Evolutionary conservation across 1,140 invertebrate species (phyloP).

Genomic region (Lethocerus indicus): DNA sequence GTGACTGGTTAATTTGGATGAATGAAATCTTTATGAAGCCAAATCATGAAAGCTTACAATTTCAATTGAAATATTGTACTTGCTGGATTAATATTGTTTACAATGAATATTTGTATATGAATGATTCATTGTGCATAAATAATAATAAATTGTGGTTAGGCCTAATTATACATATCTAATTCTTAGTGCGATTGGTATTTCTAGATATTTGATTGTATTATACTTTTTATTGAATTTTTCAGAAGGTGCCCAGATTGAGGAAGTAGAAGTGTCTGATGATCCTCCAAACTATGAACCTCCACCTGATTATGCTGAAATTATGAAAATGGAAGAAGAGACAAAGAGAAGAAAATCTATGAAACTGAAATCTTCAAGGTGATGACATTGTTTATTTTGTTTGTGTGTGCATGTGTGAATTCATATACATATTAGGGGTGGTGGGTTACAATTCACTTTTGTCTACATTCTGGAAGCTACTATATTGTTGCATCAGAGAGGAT

Average conservation of each 20-base stretch:
- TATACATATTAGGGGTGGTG: neutral
- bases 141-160: neutral
- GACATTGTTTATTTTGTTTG: neutral
- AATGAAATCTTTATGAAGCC: too few relatives aligned
- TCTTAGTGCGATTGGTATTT: neutral
- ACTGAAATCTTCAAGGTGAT: constrained; percentile 8
- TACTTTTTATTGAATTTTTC: constrained; percentile 23
- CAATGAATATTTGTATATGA: neutral
- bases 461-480: neutral
- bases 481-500: too few relatives aligned
- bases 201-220: constrained; percentile 4
- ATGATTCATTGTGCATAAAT: neutral
- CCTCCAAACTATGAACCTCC: constrained; percentile 52
- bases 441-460: neutral
- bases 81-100: constrained; percentile 1
- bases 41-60: too few relatives aligned
- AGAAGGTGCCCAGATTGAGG: constrained; percentile 31
- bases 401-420: neutral
- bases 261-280: constrained; percentile 34
- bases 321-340: constrained; percentile 25
- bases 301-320: constrained; percentile 48
- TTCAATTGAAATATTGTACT: neutral
- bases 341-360: constrained; percentile 2
- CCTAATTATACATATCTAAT: neutral
- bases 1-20: too few relatives aligned